Base-by-base conservation (phyloP, 2,888 invertebrate species). In the Macaria liturata region DNA sequence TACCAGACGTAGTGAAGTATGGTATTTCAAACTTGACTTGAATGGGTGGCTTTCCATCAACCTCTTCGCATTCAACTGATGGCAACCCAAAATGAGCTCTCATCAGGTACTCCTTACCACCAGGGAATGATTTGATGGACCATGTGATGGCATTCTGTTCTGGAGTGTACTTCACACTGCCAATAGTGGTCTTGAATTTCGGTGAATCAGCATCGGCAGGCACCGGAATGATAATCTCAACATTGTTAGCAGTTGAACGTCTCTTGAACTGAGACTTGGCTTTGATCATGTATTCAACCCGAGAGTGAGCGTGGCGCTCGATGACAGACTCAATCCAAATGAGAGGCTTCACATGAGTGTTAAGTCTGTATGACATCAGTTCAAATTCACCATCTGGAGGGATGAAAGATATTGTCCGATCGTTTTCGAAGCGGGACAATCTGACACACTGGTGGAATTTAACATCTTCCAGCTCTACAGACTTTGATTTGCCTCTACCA, bases 261-360 rank as follows among this genome's bases (percentile, higher is more conserved):
- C 99, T 93, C 81, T 99, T 99, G 85, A 99, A 99, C 86, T 99
- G 99, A 37, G 98, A 98, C 86, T 99, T 98, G 0, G 99, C 99
- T 90, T 99, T 99, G 57, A 99, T 98, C 98, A 99, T 99, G 84
- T 98, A 99, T 78, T 99, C 99, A 7, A 99, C 98, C 65, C 99
- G 93, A 57, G 98, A 98, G 85, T 99, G 99, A 8, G 97, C 98
- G 88, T 99, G 98, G 31, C 98, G 94, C 81, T 99, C 99, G 76
- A 99, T 99, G 3, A 98, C 98, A 4, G 99, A 98, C 84, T 99
- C 99, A 62, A 99, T 99, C 99, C 99, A 99, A 78, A 99, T 98
- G 63, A 99, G 86, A 0, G 99, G 99, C 78, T 99, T 99, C 32
- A 97, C 98, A 85, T 98, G 98, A 9, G 99, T 99, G 83, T 98